Percentiles rank a stretch among this genome's conserved stretches.
These are phyloP conservation scores for Papilio glaucus DNA, from an alignment of 1,140 invertebrate species.

Conservation along the genomic window DNA sequence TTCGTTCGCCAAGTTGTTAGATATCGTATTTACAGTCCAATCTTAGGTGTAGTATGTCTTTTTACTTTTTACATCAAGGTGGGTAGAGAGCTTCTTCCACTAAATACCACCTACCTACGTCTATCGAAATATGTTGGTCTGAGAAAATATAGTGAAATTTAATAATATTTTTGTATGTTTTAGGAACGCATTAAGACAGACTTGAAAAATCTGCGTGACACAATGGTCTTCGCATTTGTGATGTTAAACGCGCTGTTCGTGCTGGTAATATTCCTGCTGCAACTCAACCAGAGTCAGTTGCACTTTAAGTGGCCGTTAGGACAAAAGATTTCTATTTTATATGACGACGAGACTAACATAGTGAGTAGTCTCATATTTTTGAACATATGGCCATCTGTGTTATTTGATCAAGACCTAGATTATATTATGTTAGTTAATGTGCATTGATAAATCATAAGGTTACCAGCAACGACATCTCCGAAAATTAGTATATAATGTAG, in stretches of 20 bases:
- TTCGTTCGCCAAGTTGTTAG: too few species aligned
- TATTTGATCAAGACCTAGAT: too few species aligned
- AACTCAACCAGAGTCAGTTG: constrained; percentile 95
- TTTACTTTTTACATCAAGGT: too few species aligned
- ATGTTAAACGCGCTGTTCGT: constrained; percentile 99
- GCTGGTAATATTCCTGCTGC: constrained; percentile 97
- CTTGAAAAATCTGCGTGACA: constrained; percentile 95
- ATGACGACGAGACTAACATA: constrained; percentile 91
- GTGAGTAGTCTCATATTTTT: constrained; percentile 83
- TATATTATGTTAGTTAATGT: too few species aligned
- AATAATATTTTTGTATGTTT: constrained; percentile 42
- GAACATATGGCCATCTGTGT: too few species aligned
- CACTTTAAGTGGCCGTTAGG: constrained; percentile 96
- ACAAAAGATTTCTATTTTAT: constrained; percentile 93
- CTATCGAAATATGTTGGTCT: neutral
- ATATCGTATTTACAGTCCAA: too few species aligned
- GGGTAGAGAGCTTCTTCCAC: too few species aligned
- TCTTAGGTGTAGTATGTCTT: too few species aligned
- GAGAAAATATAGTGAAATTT: neutral
- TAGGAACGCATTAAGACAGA: constrained; percentile 94
- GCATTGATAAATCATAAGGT: neutral
- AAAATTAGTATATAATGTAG: too few species aligned
- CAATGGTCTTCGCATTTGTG: constrained; percentile 97
- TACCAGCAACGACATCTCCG: too few species aligned
- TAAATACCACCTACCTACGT: too few species aligned